Evolutionary conservation across 2,888 invertebrate species (phyloP), one percentile per base, ranked within the genome.

Genomic region (Caenorhabditis doughertyi): DNA sequence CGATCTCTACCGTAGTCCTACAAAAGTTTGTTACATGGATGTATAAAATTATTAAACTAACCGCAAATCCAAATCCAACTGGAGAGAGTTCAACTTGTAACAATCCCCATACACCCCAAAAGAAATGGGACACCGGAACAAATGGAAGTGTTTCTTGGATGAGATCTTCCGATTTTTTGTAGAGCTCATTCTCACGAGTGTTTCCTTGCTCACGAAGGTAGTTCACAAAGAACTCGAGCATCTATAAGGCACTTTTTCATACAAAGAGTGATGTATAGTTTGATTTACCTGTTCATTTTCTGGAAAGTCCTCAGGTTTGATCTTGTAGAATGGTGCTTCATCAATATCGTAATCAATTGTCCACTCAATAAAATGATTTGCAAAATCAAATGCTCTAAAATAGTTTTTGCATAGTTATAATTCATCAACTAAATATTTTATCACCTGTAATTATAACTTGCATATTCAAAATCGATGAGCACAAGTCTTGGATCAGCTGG

Each of bases 291-390:
- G 81, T 0, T 86, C 86, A 32, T 80, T 62, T 4, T 68, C 70
- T 5, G 87, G 87, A 68, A 88, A 88, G 49, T 85, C 67, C 21
- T 81, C 80, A 9, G 65, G 32, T 39, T 81, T 79, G 13, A 95
- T 95, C 80, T 93, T 94, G 92, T 95, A 97, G 92, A 95, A 95
- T 0, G 97, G 97, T 88, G 94, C 94, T 39, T 95, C 94, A 0
- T 95, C 94, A 77, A 94, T 94, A 0, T 95, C 96, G 92, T 97
- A 97, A 91, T 97, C 96, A 91, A 96, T 96, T 0, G 94, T 94
- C 96, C 96, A 92, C 92, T 97, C 97, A 84, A 96, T 94, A 92
- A 97, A 97, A 91, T 97, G 97, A 92, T 97, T 97, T 3, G 97
- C 97, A 64, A 97, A 93, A 92, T 97, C 97, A 92, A 97, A 97